Percentiles rank a stretch among this genome's conserved stretches.
Conservation (phyloP, 2,888 invertebrate genomes). For the Drosophila hamatofila region DNA sequence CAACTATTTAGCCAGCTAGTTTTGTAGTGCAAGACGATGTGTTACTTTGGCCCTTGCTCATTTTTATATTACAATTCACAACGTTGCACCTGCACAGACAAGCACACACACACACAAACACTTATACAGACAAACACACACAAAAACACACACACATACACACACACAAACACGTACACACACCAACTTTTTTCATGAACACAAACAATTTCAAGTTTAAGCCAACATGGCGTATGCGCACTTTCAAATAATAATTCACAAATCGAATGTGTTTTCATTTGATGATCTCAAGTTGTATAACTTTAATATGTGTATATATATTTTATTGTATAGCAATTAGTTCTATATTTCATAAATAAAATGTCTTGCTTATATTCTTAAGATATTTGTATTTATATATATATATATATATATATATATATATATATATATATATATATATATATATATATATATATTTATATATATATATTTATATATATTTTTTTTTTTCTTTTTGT, state of each 20-base stretch:
- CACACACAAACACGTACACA: conserved; percentile 26
- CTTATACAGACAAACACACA: conserved; percentile 6
- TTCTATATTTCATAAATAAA: conserved; percentile 36
- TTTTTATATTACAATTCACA: conserved; percentile 45
- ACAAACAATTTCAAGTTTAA: conserved; percentile 46
- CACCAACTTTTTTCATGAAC: conserved; percentile 21
- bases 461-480: conserved; percentile 20
- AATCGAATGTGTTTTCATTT: conserved; percentile 67
- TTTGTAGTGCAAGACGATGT: conserved; percentile 54
- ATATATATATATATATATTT: conserved; percentile 20
- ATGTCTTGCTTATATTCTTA: conserved; percentile 48
- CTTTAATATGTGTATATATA: conserved; percentile 35
- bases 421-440: conserved; percentile 22
- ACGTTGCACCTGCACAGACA: conserved; percentile 47
- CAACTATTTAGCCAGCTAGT: conserved; percentile 41
- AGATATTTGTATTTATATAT: conserved; percentile 21
- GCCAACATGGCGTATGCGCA: conserved; percentile 56
- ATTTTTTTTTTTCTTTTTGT: no score
- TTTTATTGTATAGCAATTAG: conserved; percentile 55
- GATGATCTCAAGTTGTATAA: conserved; percentile 20
- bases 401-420: no score
- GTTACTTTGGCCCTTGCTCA: conserved; percentile 59
- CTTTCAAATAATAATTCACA: conserved; percentile 31
- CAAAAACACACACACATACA: no score
- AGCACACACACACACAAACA: conserved; percentile 20